These are phyloP conservation scores for Charadrius vociferus DNA, from an alignment of 2,113 vertebrate genomes.

Conservation along the genomic window DNA sequence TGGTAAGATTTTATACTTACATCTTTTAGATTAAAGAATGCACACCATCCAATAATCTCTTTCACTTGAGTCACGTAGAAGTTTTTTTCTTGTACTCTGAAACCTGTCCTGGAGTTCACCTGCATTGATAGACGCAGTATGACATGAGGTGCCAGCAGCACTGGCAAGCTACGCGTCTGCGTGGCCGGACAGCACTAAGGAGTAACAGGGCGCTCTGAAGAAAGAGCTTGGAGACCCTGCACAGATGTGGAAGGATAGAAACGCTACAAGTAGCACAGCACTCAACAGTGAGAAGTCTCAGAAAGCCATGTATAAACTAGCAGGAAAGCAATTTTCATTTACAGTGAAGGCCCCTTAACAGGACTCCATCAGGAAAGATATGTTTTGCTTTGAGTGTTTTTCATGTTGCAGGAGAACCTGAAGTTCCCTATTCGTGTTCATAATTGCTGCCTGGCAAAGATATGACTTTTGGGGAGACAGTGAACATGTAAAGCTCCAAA, in stretches of 20 bases:
- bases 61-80: slow-evolving; percentile 16
- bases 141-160: background rate
- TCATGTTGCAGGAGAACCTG: background rate
- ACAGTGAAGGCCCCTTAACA: background rate
- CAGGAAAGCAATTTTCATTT: background rate
- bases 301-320: background rate
- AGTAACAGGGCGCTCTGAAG: background rate
- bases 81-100: background rate
- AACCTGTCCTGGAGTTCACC: slow-evolving; percentile 58
- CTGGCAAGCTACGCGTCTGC: background rate
- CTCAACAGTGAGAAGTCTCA: background rate
- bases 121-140: background rate
- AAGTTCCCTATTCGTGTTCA: background rate
- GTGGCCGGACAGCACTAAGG: background rate
- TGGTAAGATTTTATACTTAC: slow-evolving; percentile 39
- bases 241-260: background rate
- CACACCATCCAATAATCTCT: fast-evolving
- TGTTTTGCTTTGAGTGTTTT: background rate
- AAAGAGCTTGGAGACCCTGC: background rate
- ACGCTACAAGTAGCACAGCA: background rate
- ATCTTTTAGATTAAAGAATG: fast-evolving
- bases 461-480: fast-evolving
- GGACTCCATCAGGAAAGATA: background rate
- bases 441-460: background rate
- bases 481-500: background rate